These are phyloP conservation scores for Solea solea DNA, from an alignment of 2,113 vertebrate species.

Conservation along the genomic window DNA sequence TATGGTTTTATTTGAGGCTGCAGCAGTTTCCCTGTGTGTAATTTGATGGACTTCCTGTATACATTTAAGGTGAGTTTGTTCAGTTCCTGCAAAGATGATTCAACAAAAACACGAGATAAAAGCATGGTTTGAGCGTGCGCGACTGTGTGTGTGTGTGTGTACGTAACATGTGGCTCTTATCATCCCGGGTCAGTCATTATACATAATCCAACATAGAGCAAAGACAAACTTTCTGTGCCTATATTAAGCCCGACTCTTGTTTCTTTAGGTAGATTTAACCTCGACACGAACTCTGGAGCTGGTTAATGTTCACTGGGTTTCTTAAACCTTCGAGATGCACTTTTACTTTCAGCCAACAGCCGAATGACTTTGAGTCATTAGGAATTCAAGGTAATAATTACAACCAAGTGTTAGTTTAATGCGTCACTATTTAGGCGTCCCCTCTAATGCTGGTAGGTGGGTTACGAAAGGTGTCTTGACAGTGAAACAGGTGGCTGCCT, in stretches of 20 bases:
- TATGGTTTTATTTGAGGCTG: not conserved
- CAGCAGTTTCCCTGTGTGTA: conserved; percentile 1
- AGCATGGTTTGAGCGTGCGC: not conserved
- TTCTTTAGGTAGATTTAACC: conserved; percentile 35
- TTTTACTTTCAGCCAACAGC: conserved; percentile 21
- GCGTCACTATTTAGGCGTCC: conserved; percentile 28
- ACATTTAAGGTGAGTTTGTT: conserved; percentile 69
- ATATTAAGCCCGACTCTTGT: not conserved
- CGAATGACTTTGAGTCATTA: conserved; percentile 7
- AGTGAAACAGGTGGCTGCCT: not conserved
- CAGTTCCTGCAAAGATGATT: conserved; percentile 2
- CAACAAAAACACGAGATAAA: not conserved
- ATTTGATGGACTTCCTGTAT: conserved; percentile 72
- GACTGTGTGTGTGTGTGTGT: not conserved
- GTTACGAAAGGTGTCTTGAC: not conserved
- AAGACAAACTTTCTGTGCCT: not conserved
- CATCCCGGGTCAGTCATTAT: not conserved
- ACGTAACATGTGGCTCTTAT: conserved; percentile 1
- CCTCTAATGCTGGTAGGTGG: conserved; percentile 3
- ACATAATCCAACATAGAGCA: not conserved
- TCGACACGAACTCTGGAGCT: conserved; percentile 22
- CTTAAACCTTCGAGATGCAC: not conserved
- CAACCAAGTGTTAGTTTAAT: conserved; percentile 37
- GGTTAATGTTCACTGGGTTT: conserved; percentile 59
- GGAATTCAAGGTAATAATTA: conserved; percentile 49